A percentile compares a stretch with the other conserved stretches of the same genome.
phyloP scores from a whole-genome alignment of 2,113 vertebrate genomes.

The Tachycineta bicolor region DNA sequence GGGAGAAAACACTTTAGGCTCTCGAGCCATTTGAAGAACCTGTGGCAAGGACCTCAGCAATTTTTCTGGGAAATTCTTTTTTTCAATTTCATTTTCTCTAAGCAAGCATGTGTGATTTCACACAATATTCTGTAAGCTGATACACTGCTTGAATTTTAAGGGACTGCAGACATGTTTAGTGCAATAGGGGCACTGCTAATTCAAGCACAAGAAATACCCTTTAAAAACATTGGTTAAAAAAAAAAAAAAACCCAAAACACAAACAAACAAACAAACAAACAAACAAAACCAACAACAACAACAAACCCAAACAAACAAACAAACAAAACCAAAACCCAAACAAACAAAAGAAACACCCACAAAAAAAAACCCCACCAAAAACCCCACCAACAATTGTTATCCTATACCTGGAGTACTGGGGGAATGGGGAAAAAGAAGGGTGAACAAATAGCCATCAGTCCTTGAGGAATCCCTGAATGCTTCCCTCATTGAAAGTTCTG shows the following conservation, averaged over 20 bases:
- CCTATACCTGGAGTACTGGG: not conserved
- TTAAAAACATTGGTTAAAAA: not conserved
- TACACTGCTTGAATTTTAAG: not conserved
- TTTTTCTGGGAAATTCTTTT: not conserved
- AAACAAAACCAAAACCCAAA: too few relatives aligned
- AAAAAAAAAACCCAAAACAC: too few relatives aligned
- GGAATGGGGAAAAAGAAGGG: rapidly evolving
- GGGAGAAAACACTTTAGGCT: not conserved
- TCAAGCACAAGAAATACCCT: not conserved
- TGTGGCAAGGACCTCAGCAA: not conserved
- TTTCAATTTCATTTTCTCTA: not conserved
- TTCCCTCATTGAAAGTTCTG: not conserved
- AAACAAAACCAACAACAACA: too few relatives aligned
- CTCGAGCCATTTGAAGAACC: not conserved
- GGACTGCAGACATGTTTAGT: not conserved
- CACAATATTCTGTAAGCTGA: not conserved
- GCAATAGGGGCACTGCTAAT: not conserved
- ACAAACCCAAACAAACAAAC: too few relatives aligned
- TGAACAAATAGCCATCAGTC: not conserved
- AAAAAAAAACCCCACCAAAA: too few relatives aligned
- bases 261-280: too few relatives aligned
- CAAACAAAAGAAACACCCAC: too few relatives aligned
- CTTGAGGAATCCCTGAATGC: not conserved
- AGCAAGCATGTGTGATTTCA: not conserved
- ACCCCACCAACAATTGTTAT: not conserved